Evolutionary conservation across 2,888 invertebrate genomes (phyloP), one percentile per base, ranked within the genome.

Genomic region (Chrysolina americana): DNA sequence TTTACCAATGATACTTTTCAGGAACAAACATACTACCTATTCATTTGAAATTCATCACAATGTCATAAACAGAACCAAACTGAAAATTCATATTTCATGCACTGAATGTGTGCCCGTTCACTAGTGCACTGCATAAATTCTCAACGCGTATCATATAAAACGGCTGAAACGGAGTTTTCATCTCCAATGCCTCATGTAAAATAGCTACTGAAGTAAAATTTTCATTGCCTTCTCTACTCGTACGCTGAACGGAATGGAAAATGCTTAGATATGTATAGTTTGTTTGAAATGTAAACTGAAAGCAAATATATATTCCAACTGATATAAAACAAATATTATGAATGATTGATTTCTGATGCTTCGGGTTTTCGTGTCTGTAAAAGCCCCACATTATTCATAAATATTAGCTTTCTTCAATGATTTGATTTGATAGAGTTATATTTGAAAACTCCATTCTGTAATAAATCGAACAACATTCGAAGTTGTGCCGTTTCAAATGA

Each of bases 41-140:
- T 59, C 36, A 59, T 59, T 59, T 9, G 36, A n/a, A 59, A 59
- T 36, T 36, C 59, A 59, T 59, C 59, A 59, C n/a, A 59, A 28
- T 15, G 36, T 59, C 59, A 23, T 23, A 21, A 21, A 53, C 23
- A 53, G 21, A 23, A 21, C 53, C 11, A 13, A 53, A 53, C 21
- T 21, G 13, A 5, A 53, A 53, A 53, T 11, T 53, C 53, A 53
- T 53, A 53, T 53, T 53, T 53, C 53, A 53, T 53, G 53, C 53
- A 53, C 53, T 53, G 21, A 23, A 53, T 53, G 21, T 21, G 53
- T 21, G 13, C 53, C 5, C 53, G 21, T 53, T 23, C 21, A 21
- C 53, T 53, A 5, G 21, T 53, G 11, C 23, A 53, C 53, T 53
- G 21, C 53, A 53, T 21, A 53, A 21, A 53, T 53, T 53, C 23